Evolutionary conservation across 2,888 invertebrate genomes (phyloP), one percentile per base, ranked within the genome.

Genomic region (Parnassius apollo): DNA sequence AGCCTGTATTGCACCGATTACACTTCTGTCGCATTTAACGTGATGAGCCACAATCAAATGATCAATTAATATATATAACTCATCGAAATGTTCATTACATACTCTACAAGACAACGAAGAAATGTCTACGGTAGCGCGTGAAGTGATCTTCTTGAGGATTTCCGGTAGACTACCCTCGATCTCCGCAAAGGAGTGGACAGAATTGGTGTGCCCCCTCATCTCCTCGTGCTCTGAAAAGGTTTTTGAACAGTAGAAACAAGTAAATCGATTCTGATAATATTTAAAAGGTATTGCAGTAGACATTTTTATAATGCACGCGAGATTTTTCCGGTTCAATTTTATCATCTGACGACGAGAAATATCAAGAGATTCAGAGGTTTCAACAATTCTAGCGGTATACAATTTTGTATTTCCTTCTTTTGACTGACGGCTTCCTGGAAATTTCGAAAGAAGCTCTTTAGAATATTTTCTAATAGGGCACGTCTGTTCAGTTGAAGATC

Each of bases 211-310:
- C 3, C 73, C 69, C 58, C 68, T 70, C 42, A 76, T 22, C 49
- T 65, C 60, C 60, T 76, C 72, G 56, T 74, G 69, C 57, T 80
- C 68, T 9, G 64, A 60, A 42, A 73, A 76, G 65, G 73, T 72
- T 64, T 74, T 71, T 0, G 75, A 68, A 56, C 82, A 82, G 54
- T 77, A 76, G 58, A 80, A 79, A 61, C 81, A 82, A 11, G 75
- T 69, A 54, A 78, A 82, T 62, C 70, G 69, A 59, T 76, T 77
- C 65, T 73, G 75, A 57, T 72, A 77, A 53, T 73, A 79, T n/a
- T 77, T 78, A 42, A 83, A 83, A 1, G 81, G 83, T 25, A 79
- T 61, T 0, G 75, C 78, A 1, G 76, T 81, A 0, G 74, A 72
- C 70, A 74, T 74, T 55, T 75, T 75, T 1, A 77, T 59, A 11